Percentiles rank a stretch among this genome's conserved stretches.
Conservation (phyloP, 2,113 vertebrate genomes). For the Maccullochella peelii region DNA sequence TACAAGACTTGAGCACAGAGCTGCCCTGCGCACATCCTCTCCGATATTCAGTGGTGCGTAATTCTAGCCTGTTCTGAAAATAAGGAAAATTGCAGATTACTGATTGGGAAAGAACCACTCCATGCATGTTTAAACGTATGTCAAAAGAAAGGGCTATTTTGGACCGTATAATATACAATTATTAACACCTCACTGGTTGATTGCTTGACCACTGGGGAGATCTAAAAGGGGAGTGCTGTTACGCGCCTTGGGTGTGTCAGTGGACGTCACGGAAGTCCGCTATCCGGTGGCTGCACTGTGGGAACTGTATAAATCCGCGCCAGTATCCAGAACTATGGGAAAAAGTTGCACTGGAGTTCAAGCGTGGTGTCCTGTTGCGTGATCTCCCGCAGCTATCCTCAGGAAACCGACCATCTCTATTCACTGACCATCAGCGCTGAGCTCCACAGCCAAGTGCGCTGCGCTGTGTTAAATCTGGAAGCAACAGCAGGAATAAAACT, state of each 20-base stretch:
- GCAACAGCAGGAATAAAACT: slow-evolving; percentile 64
- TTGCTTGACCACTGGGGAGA: not conserved
- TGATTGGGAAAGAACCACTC: accelerated
- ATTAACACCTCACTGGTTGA: not conserved
- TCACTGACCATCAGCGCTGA: slow-evolving; percentile 37
- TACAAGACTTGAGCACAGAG: not conserved
- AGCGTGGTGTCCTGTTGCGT: slow-evolving; percentile 67
- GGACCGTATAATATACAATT: not conserved
- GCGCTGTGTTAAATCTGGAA: slow-evolving; percentile 4
- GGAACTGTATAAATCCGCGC: slow-evolving; percentile 84
- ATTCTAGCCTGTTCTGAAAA: not conserved
- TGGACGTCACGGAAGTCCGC: slow-evolving; percentile 74
- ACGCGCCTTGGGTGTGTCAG: slow-evolving; percentile 76
- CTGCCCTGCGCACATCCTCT: not conserved
- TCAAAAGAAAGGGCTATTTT: not conserved
- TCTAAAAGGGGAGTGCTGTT: slow-evolving; percentile 24
- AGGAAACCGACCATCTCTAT: slow-evolving; percentile 52
- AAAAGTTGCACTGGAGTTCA: slow-evolving; percentile 75
- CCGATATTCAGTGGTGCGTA: not conserved
- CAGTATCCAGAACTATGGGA: slow-evolving; percentile 67
- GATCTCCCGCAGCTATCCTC: slow-evolving; percentile 66
- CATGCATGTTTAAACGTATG: not conserved
- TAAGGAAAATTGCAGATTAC: not conserved
- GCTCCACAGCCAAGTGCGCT: slow-evolving; percentile 45
- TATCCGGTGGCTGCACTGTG: slow-evolving; percentile 76